A percentile compares a stretch with the other conserved stretches of the same genome.
These are phyloP conservation scores for Mythimna pallens DNA, from an alignment of 2,888 invertebrate genomes.

Conservation along the genomic window DNA sequence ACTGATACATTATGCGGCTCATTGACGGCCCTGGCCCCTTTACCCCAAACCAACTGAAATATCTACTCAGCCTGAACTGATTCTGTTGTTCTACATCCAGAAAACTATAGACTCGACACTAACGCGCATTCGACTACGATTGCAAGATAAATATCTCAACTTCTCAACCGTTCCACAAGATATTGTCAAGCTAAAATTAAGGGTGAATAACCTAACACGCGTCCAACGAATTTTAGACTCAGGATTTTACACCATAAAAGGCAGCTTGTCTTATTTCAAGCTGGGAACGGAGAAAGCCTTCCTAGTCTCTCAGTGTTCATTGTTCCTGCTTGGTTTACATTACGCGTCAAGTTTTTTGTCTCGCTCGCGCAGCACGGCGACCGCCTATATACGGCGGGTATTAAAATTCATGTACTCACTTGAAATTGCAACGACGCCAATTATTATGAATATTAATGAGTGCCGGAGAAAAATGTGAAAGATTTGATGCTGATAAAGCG, in stretches of 20 bases:
- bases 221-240: constrained; percentile 50
- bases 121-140: constrained; percentile 41
- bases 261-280: constrained; percentile 55
- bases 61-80: constrained; percentile 37
- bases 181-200: constrained; percentile 48
- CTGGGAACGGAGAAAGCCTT: constrained; percentile 58
- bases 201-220: constrained; percentile 53
- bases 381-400: constrained; percentile 73
- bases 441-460: constrained; percentile 83
- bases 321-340: constrained; percentile 66
- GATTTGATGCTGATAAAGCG: constrained; percentile 79
- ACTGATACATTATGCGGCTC: constrained; percentile 60
- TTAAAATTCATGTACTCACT: constrained; percentile 80
- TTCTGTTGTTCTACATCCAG: constrained; percentile 57
- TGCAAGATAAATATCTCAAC: constrained; percentile 50
- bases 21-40: constrained; percentile 59
- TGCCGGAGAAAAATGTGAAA: constrained; percentile 71
- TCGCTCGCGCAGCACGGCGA: constrained; percentile 49
- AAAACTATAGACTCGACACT: constrained; percentile 48
- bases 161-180: constrained; percentile 30
- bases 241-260: constrained; percentile 53
- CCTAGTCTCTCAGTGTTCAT: constrained; percentile 69
- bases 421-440: constrained; percentile 74
- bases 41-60: constrained; percentile 56
- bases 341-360: constrained; percentile 70